A percentile compares a stretch with the other conserved stretches of the same genome.
Evolutionary conservation across 2,888 invertebrate genomes (phyloP).

Genomic region (Cryptocheilus praepositus): DNA sequence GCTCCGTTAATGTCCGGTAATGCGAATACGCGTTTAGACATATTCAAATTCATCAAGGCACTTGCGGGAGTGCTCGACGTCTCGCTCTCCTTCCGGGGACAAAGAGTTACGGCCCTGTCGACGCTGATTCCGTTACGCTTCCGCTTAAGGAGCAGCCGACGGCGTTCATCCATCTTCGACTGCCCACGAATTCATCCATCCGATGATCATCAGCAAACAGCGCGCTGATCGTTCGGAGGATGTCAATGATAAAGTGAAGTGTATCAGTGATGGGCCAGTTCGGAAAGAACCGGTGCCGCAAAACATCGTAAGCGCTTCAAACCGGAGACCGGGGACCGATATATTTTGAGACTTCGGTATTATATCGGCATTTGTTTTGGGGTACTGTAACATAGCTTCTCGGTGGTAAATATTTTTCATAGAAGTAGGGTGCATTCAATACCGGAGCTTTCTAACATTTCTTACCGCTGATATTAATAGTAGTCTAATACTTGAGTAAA

Average conservation of each 20-base stretch:
- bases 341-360: too few relatives aligned
- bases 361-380: too few relatives aligned
- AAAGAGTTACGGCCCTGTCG: conserved; percentile 57
- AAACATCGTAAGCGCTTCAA: too few relatives aligned
- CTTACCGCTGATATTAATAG: too few relatives aligned
- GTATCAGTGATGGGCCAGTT: background rate
- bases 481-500: too few relatives aligned
- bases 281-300: background rate
- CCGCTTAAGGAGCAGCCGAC: conserved; percentile 49
- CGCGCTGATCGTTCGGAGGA: background rate
- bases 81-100: conserved; percentile 41
- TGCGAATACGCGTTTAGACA: too few relatives aligned
- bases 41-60: background rate
- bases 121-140: conserved; percentile 59
- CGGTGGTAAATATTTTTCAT: too few relatives aligned
- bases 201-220: conserved; percentile 30
- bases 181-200: conserved; percentile 40
- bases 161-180: conserved; percentile 37
- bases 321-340: too few relatives aligned
- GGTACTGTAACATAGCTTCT: too few relatives aligned
- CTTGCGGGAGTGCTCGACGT: conserved; percentile 4
- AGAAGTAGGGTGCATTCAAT: too few relatives aligned
- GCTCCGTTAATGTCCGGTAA: too few relatives aligned
- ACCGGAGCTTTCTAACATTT: too few relatives aligned
- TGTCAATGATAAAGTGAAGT: background rate